Evolutionary conservation across 2,113 vertebrate species (phyloP), one percentile per base, ranked within the genome.

Genomic region (Benitochromis conjunctus): DNA sequence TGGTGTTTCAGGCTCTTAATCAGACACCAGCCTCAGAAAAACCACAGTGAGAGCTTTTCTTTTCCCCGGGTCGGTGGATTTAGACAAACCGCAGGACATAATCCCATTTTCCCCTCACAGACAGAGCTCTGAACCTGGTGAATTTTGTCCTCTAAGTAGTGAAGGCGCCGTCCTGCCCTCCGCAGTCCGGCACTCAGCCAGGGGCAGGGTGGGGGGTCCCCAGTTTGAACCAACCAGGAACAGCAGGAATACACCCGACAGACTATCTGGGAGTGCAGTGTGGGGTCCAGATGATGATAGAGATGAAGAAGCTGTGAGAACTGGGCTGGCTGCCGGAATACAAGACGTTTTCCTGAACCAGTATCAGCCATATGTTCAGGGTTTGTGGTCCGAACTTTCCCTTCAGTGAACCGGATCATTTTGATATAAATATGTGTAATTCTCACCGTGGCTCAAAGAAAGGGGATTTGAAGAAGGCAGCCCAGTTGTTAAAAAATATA

Each of bases 211-310:
- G 94, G 93, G 95, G 93, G 96, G 94, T 94, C 90, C 86, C 8
- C 82, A 82, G 83, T 92, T 96, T 91, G 86, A 96, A 94, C 91
- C 84, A 62, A 74, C 83, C 92, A 92, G 79, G 26, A 85, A 69
- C 36, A 38, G 84, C 92, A 94, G 9, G 62, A 88, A 60, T 29
- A 38, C 86, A 78, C 85, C 85, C 81, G 43, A 38, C 79, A 66
- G 79, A 36, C 79, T 69, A 21, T 60, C 54, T 69, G 83, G 26
- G 81, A 86, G 94, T 94, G 93, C 1, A 94, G 82, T 89, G 91
- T 96, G 95, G 94, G 95, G 94, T 90, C 57, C 24, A 54, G 74
- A 94, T 5, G 97, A 97, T 97, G 97, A 98, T 96, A 97, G 98
- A 98, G 94, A 92, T 82, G 87, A 92, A 88, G 88, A 87, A 88